These are phyloP conservation scores for Chaetops frenatus DNA, from an alignment of 2,113 vertebrate species.

Conservation along the genomic window DNA sequence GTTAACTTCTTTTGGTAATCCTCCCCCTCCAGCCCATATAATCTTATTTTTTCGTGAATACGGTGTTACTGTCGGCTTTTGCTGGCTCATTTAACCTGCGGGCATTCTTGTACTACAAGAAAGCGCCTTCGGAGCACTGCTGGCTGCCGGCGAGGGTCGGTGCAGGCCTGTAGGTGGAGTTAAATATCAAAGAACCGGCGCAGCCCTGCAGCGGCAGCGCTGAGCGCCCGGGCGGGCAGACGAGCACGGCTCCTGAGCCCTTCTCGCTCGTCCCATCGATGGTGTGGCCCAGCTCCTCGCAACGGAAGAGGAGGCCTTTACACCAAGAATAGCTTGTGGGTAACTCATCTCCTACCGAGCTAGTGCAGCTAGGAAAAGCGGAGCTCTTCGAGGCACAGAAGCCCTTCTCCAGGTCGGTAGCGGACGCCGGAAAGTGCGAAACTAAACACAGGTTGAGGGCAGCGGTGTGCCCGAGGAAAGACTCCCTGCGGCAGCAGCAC, in stretches of 20 bases:
- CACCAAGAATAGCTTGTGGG: not conserved
- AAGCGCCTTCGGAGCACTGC: accelerated
- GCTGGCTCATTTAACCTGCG: not conserved
- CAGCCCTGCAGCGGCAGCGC: not conserved
- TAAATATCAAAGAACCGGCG: not conserved
- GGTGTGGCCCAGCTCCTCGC: not conserved
- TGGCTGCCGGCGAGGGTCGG: not conserved
- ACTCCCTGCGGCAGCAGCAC: accelerated
- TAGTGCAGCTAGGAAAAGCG: not conserved
- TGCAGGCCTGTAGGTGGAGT: slow-evolving; percentile 35
- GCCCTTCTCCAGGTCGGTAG: accelerated
- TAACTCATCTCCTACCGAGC: accelerated
- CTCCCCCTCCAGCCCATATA: not conserved
- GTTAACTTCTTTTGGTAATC: accelerated
- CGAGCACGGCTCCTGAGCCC: accelerated
- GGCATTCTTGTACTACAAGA: accelerated
- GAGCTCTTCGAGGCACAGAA: not conserved
- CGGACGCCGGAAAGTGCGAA: not conserved
- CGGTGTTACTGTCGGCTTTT: not conserved
- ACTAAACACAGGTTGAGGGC: not conserved
- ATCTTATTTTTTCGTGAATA: not conserved
- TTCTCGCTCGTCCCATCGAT: accelerated
- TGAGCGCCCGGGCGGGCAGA: accelerated
- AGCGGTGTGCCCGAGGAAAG: accelerated
- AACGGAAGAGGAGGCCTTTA: not conserved